These are phyloP conservation scores for Erynnis tages DNA, from an alignment of 2,888 invertebrate species.

Conservation along the genomic window DNA sequence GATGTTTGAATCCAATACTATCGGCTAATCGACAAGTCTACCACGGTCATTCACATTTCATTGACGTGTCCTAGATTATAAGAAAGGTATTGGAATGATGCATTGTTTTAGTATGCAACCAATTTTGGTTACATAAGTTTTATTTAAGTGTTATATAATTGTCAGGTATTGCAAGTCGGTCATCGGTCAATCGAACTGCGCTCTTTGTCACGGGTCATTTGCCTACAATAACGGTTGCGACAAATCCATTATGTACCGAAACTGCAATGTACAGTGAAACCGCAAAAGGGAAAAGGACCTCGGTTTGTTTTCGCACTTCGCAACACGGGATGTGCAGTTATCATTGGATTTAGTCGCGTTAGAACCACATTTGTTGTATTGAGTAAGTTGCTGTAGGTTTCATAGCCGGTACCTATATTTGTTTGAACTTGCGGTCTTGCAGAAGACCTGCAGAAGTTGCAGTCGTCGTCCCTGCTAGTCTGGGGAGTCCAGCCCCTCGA, in stretches of 20 bases:
- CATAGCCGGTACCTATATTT: too few species aligned
- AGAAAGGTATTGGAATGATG: not conserved
- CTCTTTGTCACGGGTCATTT: constrained; percentile 36
- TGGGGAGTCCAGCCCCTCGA: too few species aligned
- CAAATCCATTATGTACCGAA: constrained; percentile 28
- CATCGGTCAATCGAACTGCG: constrained; percentile 21
- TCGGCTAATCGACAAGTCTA: too few species aligned
- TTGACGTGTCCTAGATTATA: constrained; percentile 1
- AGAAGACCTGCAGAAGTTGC: too few species aligned
- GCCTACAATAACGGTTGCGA: constrained; percentile 35
- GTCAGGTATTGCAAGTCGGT: constrained; percentile 13
- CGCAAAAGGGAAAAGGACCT: constrained; percentile 23
- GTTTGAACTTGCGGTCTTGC: too few species aligned
- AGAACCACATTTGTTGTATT: not conserved
- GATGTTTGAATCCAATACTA: too few species aligned
- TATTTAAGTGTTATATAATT: constrained; percentile 5
- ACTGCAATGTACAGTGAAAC: constrained; percentile 31
- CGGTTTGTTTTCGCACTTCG: constrained; percentile 10
- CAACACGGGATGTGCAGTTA: constrained; percentile 11
- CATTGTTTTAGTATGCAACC: not conserved
- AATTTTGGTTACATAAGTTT: constrained; percentile 17
- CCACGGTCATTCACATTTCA: too few species aligned
- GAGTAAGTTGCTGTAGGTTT: too few species aligned
- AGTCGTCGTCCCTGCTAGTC: too few species aligned
- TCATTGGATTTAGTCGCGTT: not conserved